Percentiles rank a stretch among this genome's conserved stretches.
Evolutionary conservation across 2,113 vertebrate genomes (phyloP).

Genomic region (Ancistrus triradiatus): DNA sequence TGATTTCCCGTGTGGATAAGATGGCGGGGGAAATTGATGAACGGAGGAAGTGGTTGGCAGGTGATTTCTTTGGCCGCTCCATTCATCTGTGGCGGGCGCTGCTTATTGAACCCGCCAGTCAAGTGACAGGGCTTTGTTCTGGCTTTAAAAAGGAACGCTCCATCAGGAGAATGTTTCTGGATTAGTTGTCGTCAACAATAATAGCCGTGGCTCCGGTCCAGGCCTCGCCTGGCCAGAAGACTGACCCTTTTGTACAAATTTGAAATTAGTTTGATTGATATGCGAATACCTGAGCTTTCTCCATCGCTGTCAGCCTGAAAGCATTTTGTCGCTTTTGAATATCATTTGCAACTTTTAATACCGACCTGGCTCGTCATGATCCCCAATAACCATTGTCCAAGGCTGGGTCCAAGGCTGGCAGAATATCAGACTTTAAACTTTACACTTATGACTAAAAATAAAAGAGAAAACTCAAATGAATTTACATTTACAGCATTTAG

Average conservation of each 20-base stretch:
- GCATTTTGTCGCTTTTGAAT: too few species aligned
- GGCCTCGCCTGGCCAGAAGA: conserved; percentile 3
- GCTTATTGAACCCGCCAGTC: conserved; percentile 53
- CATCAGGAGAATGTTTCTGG: conserved; percentile 26
- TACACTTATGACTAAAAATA: too few species aligned
- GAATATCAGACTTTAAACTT: too few species aligned
- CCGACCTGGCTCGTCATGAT: too few species aligned
- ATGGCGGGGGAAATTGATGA: conserved; percentile 58
- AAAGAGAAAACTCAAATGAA: too few species aligned
- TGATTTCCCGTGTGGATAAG: conserved; percentile 43
- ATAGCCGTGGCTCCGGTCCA: conserved; percentile 25
- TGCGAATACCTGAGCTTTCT: not conserved
- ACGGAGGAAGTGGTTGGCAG: conserved; percentile 49
- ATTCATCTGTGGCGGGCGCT: conserved; percentile 47
- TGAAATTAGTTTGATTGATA: not conserved
- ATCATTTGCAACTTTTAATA: too few species aligned
- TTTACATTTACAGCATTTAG: too few species aligned
- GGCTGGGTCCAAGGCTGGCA: too few species aligned
- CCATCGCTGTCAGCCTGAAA: too few species aligned
- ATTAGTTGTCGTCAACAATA: conserved; percentile 33
- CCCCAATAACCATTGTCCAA: too few species aligned
- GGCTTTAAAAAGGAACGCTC: conserved; percentile 27
- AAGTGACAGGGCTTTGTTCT: conserved; percentile 42
- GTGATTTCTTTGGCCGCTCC: conserved; percentile 53
- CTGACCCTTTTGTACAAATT: conserved; percentile 3